Percentiles rank a stretch among this genome's conserved stretches.
Evolutionary conservation across 2,797 vertebrate genomes (phyloP).

Genomic region (Novumbra hubbsi): DNA sequence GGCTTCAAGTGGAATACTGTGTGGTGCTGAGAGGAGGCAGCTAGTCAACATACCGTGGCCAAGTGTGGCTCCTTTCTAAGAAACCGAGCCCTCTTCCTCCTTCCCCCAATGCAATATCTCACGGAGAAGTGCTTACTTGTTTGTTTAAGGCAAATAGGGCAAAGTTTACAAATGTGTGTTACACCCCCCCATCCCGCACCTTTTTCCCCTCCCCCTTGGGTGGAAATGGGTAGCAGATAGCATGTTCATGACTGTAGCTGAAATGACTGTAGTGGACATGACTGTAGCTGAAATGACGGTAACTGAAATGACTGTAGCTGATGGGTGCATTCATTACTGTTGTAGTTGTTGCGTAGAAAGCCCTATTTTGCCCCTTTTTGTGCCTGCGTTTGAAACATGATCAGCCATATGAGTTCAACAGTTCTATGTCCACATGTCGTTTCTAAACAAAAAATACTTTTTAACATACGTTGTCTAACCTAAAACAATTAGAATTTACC

Average conservation of each 20-base stretch:
- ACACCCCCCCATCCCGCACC: background rate
- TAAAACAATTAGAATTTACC: too few species aligned
- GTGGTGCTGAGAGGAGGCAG: slow-evolving; percentile 7
- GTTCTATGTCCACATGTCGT: too few species aligned
- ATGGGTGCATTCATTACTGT: too few species aligned
- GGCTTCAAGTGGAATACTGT: slow-evolving; percentile 25
- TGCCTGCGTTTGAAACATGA: too few species aligned
- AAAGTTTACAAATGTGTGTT: background rate
- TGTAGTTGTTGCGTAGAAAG: too few species aligned
- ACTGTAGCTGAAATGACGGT: too few species aligned
- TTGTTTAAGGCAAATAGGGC: background rate
- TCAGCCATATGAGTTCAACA: too few species aligned
- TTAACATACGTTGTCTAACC: too few species aligned
- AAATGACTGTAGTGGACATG: too few species aligned
- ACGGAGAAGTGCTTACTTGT: background rate
- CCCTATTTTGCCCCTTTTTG: too few species aligned
- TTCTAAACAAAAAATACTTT: too few species aligned
- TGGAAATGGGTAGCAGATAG: slow-evolving; percentile 23
- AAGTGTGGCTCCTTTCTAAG: slow-evolving; percentile 7
- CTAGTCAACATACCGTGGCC: slow-evolving; percentile 21
- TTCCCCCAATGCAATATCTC: background rate
- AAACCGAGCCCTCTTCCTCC: slow-evolving; percentile 19
- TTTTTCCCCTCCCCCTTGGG: background rate
- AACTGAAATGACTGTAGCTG: too few species aligned
- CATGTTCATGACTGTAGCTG: slow-evolving; percentile 14